Percentiles rank a stretch among this genome's conserved stretches.
phyloP scores from a whole-genome alignment of 2,113 vertebrate genomes.

The Lophotis ruficrista region DNA sequence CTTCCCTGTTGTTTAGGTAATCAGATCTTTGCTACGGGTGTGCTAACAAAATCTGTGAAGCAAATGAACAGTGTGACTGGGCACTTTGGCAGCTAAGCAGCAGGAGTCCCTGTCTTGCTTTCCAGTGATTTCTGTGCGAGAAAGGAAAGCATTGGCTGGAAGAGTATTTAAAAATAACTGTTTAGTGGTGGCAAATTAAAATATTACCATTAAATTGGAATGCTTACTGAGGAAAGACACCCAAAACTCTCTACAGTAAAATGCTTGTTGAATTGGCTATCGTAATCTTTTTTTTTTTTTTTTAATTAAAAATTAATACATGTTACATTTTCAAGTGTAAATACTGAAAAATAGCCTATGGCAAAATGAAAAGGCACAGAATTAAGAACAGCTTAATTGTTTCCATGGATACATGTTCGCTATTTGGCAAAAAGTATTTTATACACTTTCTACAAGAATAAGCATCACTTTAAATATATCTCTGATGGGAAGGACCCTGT shows the following conservation, averaged over 20 bases:
- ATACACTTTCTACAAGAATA: conserved; percentile 53
- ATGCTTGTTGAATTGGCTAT: background rate
- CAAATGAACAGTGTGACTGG: background rate
- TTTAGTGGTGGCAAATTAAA: background rate
- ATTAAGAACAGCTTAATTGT: conserved; percentile 29
- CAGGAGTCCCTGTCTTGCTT: background rate
- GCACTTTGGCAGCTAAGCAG: background rate
- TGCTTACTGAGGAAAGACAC: background rate
- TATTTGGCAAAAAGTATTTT: conserved; percentile 35
- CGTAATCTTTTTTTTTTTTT: background rate
- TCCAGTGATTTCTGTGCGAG: background rate
- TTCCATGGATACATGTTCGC: conserved; percentile 26
- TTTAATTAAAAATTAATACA: conserved; percentile 44
- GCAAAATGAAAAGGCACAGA: conserved; percentile 58
- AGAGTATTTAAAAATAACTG: background rate
- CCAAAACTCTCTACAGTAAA: background rate
- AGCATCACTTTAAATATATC: background rate
- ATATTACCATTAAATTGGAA: background rate
- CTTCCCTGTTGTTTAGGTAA: background rate
- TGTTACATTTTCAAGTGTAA: conserved; percentile 52
- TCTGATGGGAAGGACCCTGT: background rate
- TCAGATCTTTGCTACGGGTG: background rate
- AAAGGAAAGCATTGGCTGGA: background rate
- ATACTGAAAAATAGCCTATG: conserved; percentile 57
- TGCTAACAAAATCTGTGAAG: background rate